Evolutionary conservation across 53 echinoderm and acorn worm species (phyloP), one percentile per base, ranked within the genome.

Genomic region (Glandiceps talaboti): DNA sequence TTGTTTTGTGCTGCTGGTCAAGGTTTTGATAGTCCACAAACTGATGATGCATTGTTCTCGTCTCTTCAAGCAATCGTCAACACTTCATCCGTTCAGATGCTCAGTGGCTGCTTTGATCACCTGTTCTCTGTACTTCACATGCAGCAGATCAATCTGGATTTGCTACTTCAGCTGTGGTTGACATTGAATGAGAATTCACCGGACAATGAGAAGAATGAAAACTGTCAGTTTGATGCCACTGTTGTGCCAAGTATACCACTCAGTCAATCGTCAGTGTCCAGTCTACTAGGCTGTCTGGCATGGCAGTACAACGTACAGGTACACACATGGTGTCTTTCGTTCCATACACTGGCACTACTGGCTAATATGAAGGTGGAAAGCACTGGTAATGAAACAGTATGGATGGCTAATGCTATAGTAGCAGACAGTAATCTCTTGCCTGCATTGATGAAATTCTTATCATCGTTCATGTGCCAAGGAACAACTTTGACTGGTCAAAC

Each of bases 241-340:
- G 77, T 90, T 1, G 84, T 86, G 30, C 99, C 99, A 30, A 87
- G 86, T 30, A 88, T 94, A 33, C 81, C 91, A 81, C 84, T 99
- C 72, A 86, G 85, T 32, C 87, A 89, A 14, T 80, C 86, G 6
- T 91, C 99, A 29, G 84, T 94, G 74, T 87, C 85, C 31, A 87
- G 88, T 76, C 76, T 99, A 20, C 81, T 99, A 32, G 84, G 88
- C 73, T 83, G 94, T 29, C 86, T 99, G 14, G 86, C 89, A 28
- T 85, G 85, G 85, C 89, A 89, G 30, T 83, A 86, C 32, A 91
- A 85, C 76, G 83, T 94, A 32, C 89, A 87, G 26, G 91, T 94
- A 73, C 91, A 87, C 77, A 94, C 89, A 1, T 97, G 99, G 99
- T 97, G 93, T 73, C 79, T 91, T 73, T 89, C 94, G 10, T 97